Evolutionary conservation across 92 coral and sea anemone genomes (phyloP).

Genomic region (Actinernus sp.): DNA sequence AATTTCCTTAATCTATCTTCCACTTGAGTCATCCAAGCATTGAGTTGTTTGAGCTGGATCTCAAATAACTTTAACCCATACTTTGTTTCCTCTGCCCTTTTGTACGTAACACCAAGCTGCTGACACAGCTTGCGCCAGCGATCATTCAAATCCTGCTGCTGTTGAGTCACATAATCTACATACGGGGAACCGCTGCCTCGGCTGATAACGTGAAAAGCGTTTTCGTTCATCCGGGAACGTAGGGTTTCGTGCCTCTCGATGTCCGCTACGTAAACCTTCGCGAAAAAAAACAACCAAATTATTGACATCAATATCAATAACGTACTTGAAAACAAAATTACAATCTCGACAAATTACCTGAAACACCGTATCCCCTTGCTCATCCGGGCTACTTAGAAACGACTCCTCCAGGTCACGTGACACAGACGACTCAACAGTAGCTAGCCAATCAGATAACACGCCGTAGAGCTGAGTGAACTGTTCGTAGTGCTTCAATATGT

Average conservation of each 20-base stretch:
- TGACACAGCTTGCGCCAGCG: slow-evolving; percentile 98
- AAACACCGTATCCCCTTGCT: slow-evolving; percentile 89
- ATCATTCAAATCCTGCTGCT: slow-evolving; percentile 86
- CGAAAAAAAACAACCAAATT: too few relatives aligned
- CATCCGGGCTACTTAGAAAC: slow-evolving; percentile 93
- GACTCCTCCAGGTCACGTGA: slow-evolving; percentile 93
- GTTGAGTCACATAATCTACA: slow-evolving; percentile 81
- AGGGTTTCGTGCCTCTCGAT: slow-evolving; percentile 91
- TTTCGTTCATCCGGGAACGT: slow-evolving; percentile 88
- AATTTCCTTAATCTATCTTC: slow-evolving; percentile 74
- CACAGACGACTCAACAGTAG: slow-evolving; percentile 86
- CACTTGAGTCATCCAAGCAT: slow-evolving; percentile 92
- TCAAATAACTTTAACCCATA: slow-evolving; percentile 91
- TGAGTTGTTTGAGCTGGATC: slow-evolving; percentile 88
- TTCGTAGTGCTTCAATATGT: slow-evolving; percentile 70
- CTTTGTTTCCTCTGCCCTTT: slow-evolving; percentile 97
- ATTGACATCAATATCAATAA: too few relatives aligned
- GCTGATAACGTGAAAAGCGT: slow-evolving; percentile 87
- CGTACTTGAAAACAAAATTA: too few relatives aligned
- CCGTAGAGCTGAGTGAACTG: slow-evolving; percentile 68
- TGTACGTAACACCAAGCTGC: slow-evolving; percentile 96
- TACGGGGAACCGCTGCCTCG: slow-evolving; percentile 84
- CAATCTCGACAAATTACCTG: slow-evolving; percentile 65
- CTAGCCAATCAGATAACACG: slow-evolving; percentile 80
- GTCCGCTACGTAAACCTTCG: slow-evolving; percentile 96